Evolutionary conservation across 2,113 vertebrate genomes (phyloP).

Genomic region (Pelvicachromis taeniatus): DNA sequence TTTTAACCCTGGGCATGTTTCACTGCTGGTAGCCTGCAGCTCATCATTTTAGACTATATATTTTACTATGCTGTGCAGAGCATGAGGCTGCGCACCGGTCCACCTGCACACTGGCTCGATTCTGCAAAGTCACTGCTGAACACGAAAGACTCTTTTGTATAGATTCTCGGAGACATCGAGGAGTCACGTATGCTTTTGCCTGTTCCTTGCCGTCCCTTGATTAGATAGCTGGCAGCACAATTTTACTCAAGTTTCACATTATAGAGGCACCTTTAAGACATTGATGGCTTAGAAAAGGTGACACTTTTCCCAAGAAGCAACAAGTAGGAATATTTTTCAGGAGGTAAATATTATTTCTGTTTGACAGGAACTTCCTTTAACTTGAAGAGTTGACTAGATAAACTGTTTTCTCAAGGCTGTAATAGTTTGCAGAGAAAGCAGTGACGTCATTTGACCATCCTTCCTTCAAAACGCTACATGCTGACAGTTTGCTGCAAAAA

Average conservation of each 20-base stretch:
- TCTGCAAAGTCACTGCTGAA: conserved; percentile 28
- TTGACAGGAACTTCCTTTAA: neutral
- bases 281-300: neutral
- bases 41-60: neutral
- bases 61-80: neutral
- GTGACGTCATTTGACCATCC: neutral
- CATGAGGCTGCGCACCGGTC: neutral
- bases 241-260: neutral
- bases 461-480: neutral
- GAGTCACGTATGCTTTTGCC: neutral
- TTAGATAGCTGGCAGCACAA: neutral
- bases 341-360: neutral
- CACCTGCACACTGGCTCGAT: conserved; percentile 1
- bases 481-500: neutral
- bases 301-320: neutral
- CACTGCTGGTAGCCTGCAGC: neutral
- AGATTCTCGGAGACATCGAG: neutral
- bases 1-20: neutral
- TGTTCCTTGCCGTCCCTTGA: neutral
- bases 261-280: neutral
- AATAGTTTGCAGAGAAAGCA: neutral
- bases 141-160: conserved; percentile 36
- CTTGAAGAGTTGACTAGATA: neutral
- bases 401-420: neutral
- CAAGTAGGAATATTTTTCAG: neutral